These are phyloP conservation scores for Daubentonia madagascariensis DNA, from an alignment of 2,113 vertebrate species.

Conservation along the genomic window DNA sequence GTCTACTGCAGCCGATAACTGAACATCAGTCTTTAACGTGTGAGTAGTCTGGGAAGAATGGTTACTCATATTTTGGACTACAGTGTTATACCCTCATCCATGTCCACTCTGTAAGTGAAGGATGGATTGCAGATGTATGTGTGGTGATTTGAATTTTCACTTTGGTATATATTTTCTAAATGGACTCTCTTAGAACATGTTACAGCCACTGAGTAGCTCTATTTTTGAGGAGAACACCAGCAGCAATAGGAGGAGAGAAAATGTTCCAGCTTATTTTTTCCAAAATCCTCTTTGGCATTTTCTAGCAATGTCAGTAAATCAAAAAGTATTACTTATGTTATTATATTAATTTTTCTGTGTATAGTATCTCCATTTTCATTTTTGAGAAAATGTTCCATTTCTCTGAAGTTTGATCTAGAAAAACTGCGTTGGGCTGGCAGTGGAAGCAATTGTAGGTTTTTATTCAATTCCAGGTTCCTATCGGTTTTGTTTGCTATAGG, in stretches of 20 bases:
- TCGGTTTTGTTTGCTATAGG: background rate
- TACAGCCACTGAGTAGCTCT: background rate
- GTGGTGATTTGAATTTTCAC: background rate
- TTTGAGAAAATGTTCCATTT: background rate
- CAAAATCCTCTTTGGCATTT: background rate
- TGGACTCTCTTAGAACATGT: background rate
- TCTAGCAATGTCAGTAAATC: background rate
- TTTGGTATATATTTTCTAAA: background rate
- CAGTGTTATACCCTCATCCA: too few species aligned
- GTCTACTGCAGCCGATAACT: accelerated
- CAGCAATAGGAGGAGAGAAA: background rate
- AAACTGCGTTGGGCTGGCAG: background rate
- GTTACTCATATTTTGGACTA: accelerated
- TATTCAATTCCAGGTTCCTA: too few species aligned
- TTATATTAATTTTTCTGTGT: background rate
- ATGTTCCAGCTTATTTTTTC: background rate
- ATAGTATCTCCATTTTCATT: background rate
- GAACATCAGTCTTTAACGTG: background rate
- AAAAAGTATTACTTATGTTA: background rate
- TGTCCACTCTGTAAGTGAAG: background rate
- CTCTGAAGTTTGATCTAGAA: background rate
- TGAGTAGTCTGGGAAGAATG: accelerated
- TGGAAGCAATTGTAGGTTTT: background rate
- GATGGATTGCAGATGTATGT: accelerated
- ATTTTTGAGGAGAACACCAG: background rate